Evolutionary conservation across 2,888 invertebrate species (phyloP), one percentile per base, ranked within the genome.

Genomic region (Lasioglossum villosulum): DNA sequence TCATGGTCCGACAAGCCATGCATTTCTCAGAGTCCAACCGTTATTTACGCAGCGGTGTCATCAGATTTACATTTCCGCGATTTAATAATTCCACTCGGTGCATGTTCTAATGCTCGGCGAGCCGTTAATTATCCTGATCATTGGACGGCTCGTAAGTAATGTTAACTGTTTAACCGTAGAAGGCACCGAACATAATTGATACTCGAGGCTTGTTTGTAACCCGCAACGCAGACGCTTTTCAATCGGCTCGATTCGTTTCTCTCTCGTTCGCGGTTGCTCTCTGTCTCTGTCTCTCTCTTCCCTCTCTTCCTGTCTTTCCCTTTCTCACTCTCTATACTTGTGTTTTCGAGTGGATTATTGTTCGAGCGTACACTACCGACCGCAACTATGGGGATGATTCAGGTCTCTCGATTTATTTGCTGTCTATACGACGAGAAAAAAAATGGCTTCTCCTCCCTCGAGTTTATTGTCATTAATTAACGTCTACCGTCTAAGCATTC

Each of bases 321-420:
- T 6, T 16, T 1, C 34, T 8, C 19, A 3, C 66, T 4, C 45
- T 48, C 10, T 16, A 48, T 48, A 72, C 77, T 74, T 14, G 63
- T 68, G 63, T 70, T 82, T 82, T 66, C 74, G 59, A 71, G 71
- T 75, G 42, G 59, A 45, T 75, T 68, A 76, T 79, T 76, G 74
- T 84, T 71, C 52, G 34, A 1, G 19, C n/a, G 30, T 59, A 19
- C 79, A 23, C 45, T 19, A 75, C 48, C 75, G 72, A 78, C 72
- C 75, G 75, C 19, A 66, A 66, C 16, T 66, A 66, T 34, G 66
- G 66, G 34, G 66, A 66, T 66, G 66, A 34, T 66, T 66, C 66
- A 66, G 30, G 19, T 34, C 19, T 66, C 34, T 23, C 19, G 19
- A 66, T 66, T 66, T 66, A 66, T 66, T 66, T 34, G 66, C 66